Base-by-base conservation (phyloP, 2,888 invertebrate genomes). In the Napeogenes inachia region DNA sequence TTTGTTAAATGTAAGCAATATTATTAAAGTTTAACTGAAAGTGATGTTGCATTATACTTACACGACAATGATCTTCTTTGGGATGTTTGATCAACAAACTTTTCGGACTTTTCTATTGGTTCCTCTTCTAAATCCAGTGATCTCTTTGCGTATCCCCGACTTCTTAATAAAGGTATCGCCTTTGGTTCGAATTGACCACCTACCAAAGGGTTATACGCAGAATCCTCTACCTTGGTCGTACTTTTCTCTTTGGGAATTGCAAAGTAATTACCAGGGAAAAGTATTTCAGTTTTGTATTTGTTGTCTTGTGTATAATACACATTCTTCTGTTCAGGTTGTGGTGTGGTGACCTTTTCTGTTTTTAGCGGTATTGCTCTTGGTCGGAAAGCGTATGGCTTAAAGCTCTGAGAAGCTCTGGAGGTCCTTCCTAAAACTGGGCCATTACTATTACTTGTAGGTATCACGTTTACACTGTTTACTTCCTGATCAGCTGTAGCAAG, bases 171-270 rank as follows among this genome's bases (percentile, higher is more conserved):
- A 47, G 90, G 89, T 72, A 90, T 90, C 46, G 81, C 67, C 70
- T 81, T 81, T 47, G 89, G 83, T 62, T 79, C 78, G 69, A 88
- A 89, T 58, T 73, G 68, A 47, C 71, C 75, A 59, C 72, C 72
- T 61, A 69, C 67, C 60, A 72, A 57, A 6, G 74, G 72, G 60
- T 75, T 73, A 54, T 71, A 75, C 35, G 69, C 67, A 42, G 68
- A 60, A 57, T 73, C 73, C 56, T 76, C 70, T 56, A 73, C 73
- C 45, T 67, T 65, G 57, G 76, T 76, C 50, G 73, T 74, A 73
- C 85, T 85, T 82, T 87, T 89, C 84, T 82, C 85, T 81, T 87
- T 85, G 84, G 87, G 84, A 87, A 89, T 89, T 81, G 81, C 77
- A 62, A 84, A 76, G 77, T 85, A 89, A 88, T 88, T 88, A 82